Evolutionary conservation across 2,888 invertebrate genomes (phyloP).

Genomic region (Euclidia mi): DNA sequence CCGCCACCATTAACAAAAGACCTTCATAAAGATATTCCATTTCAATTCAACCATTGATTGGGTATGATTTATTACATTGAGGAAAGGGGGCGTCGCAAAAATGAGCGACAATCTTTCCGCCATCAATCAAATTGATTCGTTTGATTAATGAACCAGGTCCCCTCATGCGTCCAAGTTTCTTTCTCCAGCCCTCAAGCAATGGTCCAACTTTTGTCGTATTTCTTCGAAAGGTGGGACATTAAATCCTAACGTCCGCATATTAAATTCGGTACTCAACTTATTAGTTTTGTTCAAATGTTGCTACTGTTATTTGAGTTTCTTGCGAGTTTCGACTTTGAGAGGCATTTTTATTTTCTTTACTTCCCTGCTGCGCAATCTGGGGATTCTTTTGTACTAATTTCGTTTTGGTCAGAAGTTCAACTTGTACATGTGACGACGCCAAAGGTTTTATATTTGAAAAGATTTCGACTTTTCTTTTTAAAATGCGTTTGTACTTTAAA

Average conservation of each 20-base stretch:
- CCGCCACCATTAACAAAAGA: constrained; percentile 22
- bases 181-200: constrained; percentile 32
- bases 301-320: constrained; percentile 36
- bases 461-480: too few species aligned
- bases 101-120: constrained; percentile 48
- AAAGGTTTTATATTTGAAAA: not conserved
- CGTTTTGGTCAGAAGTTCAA: not conserved
- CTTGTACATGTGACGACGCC: not conserved
- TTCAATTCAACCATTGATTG: constrained; percentile 41
- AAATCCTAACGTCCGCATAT: constrained; percentile 49
- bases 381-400: constrained; percentile 13
- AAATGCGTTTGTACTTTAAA: too few species aligned
- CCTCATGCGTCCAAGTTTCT: constrained; percentile 35
- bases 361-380: constrained; percentile 16
- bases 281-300: constrained; percentile 50
- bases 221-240: constrained; percentile 43
- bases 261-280: constrained; percentile 49
- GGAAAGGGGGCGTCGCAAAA: constrained; percentile 41
- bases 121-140: constrained; percentile 54
- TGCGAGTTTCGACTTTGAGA: too few species aligned
- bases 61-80: constrained; percentile 46
- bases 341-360: constrained; percentile 41
- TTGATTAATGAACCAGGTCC: constrained; percentile 53
- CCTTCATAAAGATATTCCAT: constrained; percentile 33
- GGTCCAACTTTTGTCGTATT: constrained; percentile 50